Evolutionary conservation across 2,113 vertebrate species (phyloP).

Genomic region (Tachysurus fulvidraco): DNA sequence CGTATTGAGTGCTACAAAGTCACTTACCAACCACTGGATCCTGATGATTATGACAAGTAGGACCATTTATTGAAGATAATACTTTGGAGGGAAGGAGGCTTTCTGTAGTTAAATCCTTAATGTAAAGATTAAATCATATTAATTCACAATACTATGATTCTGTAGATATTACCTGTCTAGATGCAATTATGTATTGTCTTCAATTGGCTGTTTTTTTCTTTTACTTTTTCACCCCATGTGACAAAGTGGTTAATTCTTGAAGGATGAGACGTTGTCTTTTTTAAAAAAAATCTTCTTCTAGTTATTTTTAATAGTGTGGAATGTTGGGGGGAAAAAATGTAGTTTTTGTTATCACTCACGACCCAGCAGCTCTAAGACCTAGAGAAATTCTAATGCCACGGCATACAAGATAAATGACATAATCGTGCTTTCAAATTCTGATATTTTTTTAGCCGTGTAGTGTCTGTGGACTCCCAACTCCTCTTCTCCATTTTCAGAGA

Average conservation of each 20-base stretch:
- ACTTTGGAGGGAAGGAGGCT: not conserved
- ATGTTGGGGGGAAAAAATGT: no score
- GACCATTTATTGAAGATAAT: slow-evolving; percentile 43
- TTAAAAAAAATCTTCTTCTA: not conserved
- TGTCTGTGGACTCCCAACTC: not conserved
- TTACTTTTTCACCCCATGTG: not conserved
- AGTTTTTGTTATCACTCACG: no score
- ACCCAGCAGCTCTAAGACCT: no score
- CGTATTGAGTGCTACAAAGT: slow-evolving; percentile 97
- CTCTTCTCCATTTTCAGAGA: slow-evolving; percentile 72
- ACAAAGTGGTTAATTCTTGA: not conserved
- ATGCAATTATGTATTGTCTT: not conserved
- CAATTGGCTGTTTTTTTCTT: not conserved
- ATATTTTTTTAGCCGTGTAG: not conserved
- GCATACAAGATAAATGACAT: not conserved
- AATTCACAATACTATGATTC: not conserved
- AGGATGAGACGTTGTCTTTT: not conserved
- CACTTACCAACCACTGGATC: slow-evolving; percentile 92
- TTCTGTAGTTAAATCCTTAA: not conserved
- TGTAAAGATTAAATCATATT: not conserved
- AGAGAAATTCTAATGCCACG: not conserved
- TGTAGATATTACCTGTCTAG: not conserved
- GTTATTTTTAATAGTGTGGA: no score
- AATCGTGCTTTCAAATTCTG: not conserved
- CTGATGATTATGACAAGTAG: slow-evolving; percentile 92